These are phyloP conservation scores for Zygogramma bicolorata DNA, from an alignment of 2,888 invertebrate genomes.

Conservation along the genomic window DNA sequence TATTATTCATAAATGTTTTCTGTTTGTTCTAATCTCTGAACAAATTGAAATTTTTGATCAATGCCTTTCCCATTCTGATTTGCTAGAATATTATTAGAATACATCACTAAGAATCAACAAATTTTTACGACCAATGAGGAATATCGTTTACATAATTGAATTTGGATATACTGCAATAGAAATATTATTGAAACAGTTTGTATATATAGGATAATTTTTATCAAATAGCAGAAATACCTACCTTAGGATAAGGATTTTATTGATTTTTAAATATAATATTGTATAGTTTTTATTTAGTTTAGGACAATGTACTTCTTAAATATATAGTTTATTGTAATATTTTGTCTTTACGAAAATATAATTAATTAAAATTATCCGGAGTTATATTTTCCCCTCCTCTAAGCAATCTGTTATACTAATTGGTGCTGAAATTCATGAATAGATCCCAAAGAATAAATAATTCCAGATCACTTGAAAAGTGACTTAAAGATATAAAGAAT, in stretches of 20 bases:
- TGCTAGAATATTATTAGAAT: slow-evolving; percentile 26
- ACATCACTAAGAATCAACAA: slow-evolving; percentile 37
- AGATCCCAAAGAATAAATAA: too few relatives aligned
- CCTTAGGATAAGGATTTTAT: slow-evolving; percentile 56
- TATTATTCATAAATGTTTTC: slow-evolving; percentile 53
- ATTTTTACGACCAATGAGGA: slow-evolving; percentile 9
- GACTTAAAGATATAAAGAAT: too few relatives aligned
- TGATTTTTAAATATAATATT: slow-evolving; percentile 59
- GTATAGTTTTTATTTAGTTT: slow-evolving; percentile 62
- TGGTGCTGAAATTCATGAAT: too few relatives aligned
- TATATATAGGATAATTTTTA: slow-evolving; percentile 60
- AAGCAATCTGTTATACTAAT: neutral
- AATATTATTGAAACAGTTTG: slow-evolving; percentile 50
- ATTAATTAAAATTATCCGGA: slow-evolving; percentile 25
- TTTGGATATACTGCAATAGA: slow-evolving; percentile 58
- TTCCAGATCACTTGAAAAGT: too few relatives aligned
- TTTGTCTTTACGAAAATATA: slow-evolving; percentile 61
- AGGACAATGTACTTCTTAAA: slow-evolving; percentile 61
- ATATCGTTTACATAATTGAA: slow-evolving; percentile 19
- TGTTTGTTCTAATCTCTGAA: slow-evolving; percentile 43
- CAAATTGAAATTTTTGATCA: neutral
- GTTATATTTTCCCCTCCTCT: neutral
- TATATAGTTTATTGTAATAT: slow-evolving; percentile 64
- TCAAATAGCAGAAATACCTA: slow-evolving; percentile 56
- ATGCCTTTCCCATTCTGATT: slow-evolving; percentile 34